These are phyloP conservation scores for Cryptophagus acutangulus DNA, from an alignment of 2,888 invertebrate species.

Conservation along the genomic window DNA sequence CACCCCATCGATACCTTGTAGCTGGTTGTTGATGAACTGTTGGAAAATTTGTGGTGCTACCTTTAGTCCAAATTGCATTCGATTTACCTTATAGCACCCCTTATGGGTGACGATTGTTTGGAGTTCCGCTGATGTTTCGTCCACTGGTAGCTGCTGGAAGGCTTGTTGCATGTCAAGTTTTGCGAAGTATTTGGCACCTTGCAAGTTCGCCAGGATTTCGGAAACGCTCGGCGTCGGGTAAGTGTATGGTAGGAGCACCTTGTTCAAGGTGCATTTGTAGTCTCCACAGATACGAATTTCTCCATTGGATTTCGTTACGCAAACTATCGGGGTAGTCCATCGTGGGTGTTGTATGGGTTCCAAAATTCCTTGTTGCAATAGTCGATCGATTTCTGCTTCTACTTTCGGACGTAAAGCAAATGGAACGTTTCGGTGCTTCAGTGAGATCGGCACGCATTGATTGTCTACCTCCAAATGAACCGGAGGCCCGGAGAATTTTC, in stretches of 20 bases:
- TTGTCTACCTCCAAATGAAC: background rate
- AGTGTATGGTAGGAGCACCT: slow-evolving; percentile 23
- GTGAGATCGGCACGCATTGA: background rate
- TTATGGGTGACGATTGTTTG: slow-evolving; percentile 35
- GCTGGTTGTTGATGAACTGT: slow-evolving; percentile 18
- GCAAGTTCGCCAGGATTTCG: slow-evolving; percentile 8
- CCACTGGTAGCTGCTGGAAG: slow-evolving; percentile 36
- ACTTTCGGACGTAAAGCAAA: background rate
- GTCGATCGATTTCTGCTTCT: background rate
- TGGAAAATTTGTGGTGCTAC: slow-evolving; percentile 22
- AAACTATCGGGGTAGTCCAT: background rate
- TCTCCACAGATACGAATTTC: background rate
- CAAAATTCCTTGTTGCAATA: background rate
- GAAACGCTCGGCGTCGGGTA: slow-evolving; percentile 26
- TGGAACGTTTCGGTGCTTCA: background rate
- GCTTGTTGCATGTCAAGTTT: slow-evolving; percentile 39
- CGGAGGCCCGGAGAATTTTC: background rate
- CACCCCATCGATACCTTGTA: slow-evolving; percentile 8
- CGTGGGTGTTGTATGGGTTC: background rate
- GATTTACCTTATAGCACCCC: slow-evolving; percentile 29
- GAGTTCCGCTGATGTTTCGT: slow-evolving; percentile 31
- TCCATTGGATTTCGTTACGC: background rate
- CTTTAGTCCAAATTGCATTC: slow-evolving; percentile 27
- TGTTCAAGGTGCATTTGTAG: slow-evolving; percentile 24
- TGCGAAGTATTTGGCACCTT: slow-evolving; percentile 33